Conservation (phyloP, 2,888 invertebrate species). For the Agrenia bidenticulata region DNA sequence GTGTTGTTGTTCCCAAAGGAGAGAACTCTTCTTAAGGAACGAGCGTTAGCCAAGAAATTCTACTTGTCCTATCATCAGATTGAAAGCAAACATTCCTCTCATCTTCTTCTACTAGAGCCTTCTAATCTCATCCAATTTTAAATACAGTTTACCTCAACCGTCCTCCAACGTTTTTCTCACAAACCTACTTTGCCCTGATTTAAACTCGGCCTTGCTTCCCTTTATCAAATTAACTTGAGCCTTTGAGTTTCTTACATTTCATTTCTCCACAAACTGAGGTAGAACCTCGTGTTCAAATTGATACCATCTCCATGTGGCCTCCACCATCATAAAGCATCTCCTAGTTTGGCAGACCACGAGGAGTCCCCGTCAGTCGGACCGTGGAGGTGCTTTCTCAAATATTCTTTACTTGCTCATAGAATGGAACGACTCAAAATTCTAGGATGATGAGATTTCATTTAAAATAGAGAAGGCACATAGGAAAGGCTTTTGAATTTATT, state of each 20-base stretch:
- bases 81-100: slow-evolving; percentile 20
- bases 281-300: no score
- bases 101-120: neutral
- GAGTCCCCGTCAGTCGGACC: no score
- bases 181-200: neutral
- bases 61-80: slow-evolving; percentile 7
- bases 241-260: neutral
- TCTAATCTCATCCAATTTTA: slow-evolving; percentile 22
- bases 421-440: no score
- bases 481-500: no score
- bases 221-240: neutral
- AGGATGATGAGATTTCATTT: no score
- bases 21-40: neutral
- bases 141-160: slow-evolving; percentile 6
- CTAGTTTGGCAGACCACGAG: no score
- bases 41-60: no score
- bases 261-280: neutral
- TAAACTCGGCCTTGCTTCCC: neutral
- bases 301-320: no score
- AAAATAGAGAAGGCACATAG: no score
- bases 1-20: slow-evolving; percentile 47
- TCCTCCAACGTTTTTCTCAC: slow-evolving; percentile 1
- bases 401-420: no score
- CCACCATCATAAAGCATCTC: no score
- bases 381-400: no score